phyloP scores from a whole-genome alignment of 2,888 invertebrate genomes.

The Brachypterus glaber region DNA sequence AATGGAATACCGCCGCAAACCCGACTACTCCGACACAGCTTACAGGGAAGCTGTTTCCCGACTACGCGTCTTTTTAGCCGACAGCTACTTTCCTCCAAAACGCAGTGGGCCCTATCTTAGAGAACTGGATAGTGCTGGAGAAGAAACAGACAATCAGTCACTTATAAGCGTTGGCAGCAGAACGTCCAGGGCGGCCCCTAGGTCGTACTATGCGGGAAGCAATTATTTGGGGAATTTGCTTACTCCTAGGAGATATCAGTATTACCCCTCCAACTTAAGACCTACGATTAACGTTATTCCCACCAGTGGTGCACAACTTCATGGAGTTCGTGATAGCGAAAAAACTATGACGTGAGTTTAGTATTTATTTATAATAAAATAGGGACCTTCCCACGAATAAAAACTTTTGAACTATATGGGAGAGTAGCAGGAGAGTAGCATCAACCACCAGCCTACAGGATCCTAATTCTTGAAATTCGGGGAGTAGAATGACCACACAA shows the following conservation, averaged over 20 bases:
- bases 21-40: constrained; percentile 75
- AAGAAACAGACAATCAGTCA: constrained; percentile 50
- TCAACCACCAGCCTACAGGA: too few species aligned
- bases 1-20: constrained; percentile 49
- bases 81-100: constrained; percentile 52
- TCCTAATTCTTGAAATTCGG: too few species aligned
- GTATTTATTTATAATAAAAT: too few species aligned
- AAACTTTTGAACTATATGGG: too few species aligned
- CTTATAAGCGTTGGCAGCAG: constrained; percentile 38
- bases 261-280: constrained; percentile 19
- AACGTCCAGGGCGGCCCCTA: constrained; percentile 23
- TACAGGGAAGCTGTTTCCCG: constrained; percentile 78
- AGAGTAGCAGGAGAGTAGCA: too few species aligned
- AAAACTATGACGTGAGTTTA: constrained; percentile 7
- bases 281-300: background rate
- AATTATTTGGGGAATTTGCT: constrained; percentile 22
- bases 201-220: constrained; percentile 23
- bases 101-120: constrained; percentile 46
- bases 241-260: constrained; percentile 24
- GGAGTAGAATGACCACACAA: too few species aligned
- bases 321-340: too few species aligned
- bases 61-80: constrained; percentile 64
- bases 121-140: constrained; percentile 46
- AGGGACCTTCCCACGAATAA: too few species aligned
- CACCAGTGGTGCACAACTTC: too few species aligned